A percentile compares a stretch with the other conserved stretches of the same genome.
Evolutionary conservation across 2,797 vertebrate species (phyloP).

Genomic region (Cichlasoma orientale): DNA sequence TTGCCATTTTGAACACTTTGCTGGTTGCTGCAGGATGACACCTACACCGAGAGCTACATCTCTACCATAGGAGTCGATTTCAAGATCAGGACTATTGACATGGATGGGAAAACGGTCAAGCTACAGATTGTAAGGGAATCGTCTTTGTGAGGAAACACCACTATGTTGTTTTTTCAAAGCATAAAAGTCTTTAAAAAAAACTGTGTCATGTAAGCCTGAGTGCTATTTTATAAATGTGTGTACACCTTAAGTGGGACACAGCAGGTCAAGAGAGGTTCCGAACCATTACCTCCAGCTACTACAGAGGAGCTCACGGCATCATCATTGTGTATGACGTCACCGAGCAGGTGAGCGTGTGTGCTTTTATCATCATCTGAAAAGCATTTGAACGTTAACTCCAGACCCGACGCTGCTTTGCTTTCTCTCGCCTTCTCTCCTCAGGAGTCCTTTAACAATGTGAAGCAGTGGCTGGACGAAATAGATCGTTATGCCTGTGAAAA

Average conservation of each 20-base stretch:
- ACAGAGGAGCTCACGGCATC: constrained; percentile 96
- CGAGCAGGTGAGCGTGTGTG: constrained; percentile 85
- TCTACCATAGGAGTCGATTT: constrained; percentile 86
- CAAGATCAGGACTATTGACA: constrained; percentile 84
- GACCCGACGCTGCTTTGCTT: accelerated
- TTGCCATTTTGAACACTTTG: not conserved
- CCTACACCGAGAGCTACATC: constrained; percentile 86
- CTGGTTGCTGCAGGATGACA: constrained; percentile 76
- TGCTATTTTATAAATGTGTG: not conserved
- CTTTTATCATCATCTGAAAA: too few species aligned
- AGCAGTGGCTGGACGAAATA: constrained; percentile 85
- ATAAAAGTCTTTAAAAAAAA: not conserved
- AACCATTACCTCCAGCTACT: constrained; percentile 94
- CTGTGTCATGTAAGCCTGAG: not conserved
- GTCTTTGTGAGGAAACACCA: not conserved
- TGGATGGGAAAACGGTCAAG: constrained; percentile 84
- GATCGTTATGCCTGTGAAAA: constrained; percentile 83
- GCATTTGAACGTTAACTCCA: not conserved
- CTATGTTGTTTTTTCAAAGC: not conserved
- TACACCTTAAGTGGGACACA: constrained; percentile 78
- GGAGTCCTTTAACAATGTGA: constrained; percentile 84
- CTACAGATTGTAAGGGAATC: constrained; percentile 80
- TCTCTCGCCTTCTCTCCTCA: constrained; percentile 22
- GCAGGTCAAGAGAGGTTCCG: constrained; percentile 84
- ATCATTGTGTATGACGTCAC: constrained; percentile 97